Conservation (phyloP, 2,113 vertebrate genomes). For the Cinclus cinclus region DNA sequence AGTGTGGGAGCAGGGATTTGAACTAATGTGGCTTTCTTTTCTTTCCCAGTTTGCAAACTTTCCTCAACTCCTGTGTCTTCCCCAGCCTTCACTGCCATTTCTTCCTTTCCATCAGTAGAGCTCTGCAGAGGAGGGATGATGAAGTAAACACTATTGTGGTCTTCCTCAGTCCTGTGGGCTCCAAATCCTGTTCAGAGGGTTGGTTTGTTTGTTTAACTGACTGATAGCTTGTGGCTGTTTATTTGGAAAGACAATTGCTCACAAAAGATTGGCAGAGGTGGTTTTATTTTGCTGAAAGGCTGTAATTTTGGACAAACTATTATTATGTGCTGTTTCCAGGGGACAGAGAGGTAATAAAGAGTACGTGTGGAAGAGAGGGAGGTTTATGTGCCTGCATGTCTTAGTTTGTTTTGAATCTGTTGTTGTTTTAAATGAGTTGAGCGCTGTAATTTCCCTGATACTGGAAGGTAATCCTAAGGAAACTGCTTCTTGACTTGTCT, state of each 20-base stretch:
- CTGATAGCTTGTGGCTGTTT: neutral
- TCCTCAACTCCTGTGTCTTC: neutral
- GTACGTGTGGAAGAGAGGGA: neutral
- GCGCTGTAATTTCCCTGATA: neutral
- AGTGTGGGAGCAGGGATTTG: too few relatives aligned
- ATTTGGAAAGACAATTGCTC: neutral
- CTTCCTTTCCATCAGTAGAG: neutral
- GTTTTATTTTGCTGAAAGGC: neutral
- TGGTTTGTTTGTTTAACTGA: neutral
- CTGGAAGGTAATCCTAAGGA: neutral
- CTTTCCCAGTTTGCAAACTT: neutral
- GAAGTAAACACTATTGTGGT: neutral
- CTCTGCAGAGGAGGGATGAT: rapidly evolving
- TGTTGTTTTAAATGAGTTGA: conserved; percentile 27
- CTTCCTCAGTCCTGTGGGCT: neutral
- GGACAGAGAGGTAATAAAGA: neutral
- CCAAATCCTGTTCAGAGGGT: neutral
- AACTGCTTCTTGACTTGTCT: neutral
- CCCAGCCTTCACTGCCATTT: neutral
- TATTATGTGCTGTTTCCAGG: neutral
- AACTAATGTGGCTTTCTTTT: neutral
- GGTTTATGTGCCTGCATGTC: neutral
- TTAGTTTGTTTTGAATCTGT: neutral
- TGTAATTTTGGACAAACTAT: conserved; percentile 40
- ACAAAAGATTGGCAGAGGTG: conserved; percentile 1